Evolutionary conservation across 2,888 invertebrate genomes (phyloP), one percentile per base, ranked within the genome.

Genomic region (Xylophagus ater): DNA sequence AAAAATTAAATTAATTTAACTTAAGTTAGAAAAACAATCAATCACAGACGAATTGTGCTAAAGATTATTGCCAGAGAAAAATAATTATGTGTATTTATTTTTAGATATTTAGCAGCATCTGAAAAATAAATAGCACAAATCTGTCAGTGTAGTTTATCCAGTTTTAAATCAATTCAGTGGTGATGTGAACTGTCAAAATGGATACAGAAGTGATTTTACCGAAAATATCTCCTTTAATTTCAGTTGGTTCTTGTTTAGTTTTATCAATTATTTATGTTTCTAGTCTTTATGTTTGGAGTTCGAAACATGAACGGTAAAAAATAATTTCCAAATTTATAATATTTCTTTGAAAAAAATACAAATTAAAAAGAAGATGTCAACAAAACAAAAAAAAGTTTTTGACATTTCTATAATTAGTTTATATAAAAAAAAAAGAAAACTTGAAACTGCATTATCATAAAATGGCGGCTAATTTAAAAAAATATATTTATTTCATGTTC

Each of bases 211-310:
- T n/a, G 14, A 17, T 23, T 14, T 18, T 45, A 31, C 33, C 39
- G 31, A 34, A 44, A 39, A 38, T 57, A 51, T 54, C 69, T 52
- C 77, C 79, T 57, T 55, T 71, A 48, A 68, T 71, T 53, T 77
- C 83, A 36, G 69, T 84, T 52, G 62, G 77, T 47, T 75, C 85
- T 49, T 87, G 88, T 67, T 68, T 87, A 49, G 66, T 79, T 44
- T 70, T 90, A 53, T 82, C 88, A 9, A 62, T 82, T 48, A 68
- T 78, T 24, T 92, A 86, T 69, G 86, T 92, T 47, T 81, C 79
- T 41, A 90, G 90, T 66, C 72, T 92, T 42, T 88, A 92, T 62
- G 74, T 92, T 37, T 90, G 90, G 88, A 79, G 75, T 53, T 74
- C 78, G 41, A 76, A 77, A 53, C 72, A 79, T 53, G 73, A 73